phyloP scores from a whole-genome alignment of 2,113 vertebrate genomes.

The Agapornis roseicollis region DNA sequence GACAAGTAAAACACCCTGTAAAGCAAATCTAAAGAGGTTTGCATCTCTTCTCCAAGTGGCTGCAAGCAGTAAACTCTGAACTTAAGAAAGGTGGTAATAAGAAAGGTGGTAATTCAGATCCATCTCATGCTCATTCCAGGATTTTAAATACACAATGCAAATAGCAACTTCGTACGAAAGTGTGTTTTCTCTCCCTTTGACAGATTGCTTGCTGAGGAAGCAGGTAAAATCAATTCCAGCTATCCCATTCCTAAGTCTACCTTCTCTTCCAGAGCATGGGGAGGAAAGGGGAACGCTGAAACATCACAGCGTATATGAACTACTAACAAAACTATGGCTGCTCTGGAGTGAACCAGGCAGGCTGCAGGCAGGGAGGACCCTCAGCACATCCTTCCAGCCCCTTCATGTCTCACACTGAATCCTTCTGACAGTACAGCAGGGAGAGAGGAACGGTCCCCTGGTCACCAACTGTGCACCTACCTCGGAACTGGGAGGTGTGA shows the following conservation, averaged over 20 bases:
- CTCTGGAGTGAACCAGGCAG: not conserved
- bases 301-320: not conserved
- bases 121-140: not conserved
- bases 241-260: not conserved
- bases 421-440: not conserved
- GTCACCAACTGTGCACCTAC: not conserved
- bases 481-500: not conserved
- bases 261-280: not conserved
- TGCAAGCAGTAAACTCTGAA: not conserved
- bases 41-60: not conserved
- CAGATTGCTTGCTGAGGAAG: not conserved
- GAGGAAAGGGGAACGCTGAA: not conserved
- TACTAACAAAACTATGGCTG: not conserved
- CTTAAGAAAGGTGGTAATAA: not conserved
- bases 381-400: not conserved
- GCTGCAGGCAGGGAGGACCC: not conserved
- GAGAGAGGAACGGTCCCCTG: not conserved
- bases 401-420: not conserved
- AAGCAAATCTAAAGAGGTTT: not conserved
- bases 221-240: not conserved
- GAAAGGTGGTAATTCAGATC: not conserved
- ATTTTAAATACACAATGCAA: not conserved
- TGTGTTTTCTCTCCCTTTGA: not conserved
- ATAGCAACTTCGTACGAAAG: not conserved
- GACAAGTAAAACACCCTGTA: not conserved